These are phyloP conservation scores for Leptobrachium ailaonicum DNA, from an alignment of 2,113 vertebrate species.

Conservation along the genomic window DNA sequence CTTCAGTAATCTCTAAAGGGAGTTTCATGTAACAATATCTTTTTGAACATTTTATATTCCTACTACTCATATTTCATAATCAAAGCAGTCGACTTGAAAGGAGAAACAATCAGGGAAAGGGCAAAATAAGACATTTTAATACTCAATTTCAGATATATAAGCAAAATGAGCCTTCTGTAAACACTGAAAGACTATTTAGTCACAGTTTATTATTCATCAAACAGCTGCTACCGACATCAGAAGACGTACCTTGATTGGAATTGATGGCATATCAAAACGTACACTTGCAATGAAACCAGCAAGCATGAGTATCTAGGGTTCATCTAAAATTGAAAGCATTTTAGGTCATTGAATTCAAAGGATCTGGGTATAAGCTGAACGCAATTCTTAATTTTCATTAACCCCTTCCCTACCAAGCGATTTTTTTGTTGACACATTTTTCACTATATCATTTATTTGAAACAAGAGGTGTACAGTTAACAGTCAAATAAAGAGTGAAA, in stretches of 20 bases:
- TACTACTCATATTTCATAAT: background rate
- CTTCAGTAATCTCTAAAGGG: conserved; percentile 26
- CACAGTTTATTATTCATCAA: background rate
- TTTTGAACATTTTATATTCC: conserved; percentile 24
- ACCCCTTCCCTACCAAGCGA: no score
- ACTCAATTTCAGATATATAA: background rate
- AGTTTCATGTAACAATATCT: conserved; percentile 9
- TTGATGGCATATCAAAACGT: background rate
- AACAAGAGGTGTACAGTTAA: no score
- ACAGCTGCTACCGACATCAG: background rate
- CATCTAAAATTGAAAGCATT: no score
- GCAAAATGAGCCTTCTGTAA: background rate
- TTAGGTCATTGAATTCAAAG: no score
- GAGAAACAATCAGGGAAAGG: background rate
- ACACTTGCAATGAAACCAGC: no score
- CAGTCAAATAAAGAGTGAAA: no score
- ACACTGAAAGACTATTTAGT: background rate
- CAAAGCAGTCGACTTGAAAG: conserved; percentile 6
- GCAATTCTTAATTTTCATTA: no score
- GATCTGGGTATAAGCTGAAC: no score
- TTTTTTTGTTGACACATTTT: no score
- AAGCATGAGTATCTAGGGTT: no score
- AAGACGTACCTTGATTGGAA: background rate
- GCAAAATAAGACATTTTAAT: background rate
- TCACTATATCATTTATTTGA: no score